These are phyloP conservation scores for Rhynchomys soricoides DNA, from an alignment of 2,113 vertebrate genomes.

Conservation along the genomic window DNA sequence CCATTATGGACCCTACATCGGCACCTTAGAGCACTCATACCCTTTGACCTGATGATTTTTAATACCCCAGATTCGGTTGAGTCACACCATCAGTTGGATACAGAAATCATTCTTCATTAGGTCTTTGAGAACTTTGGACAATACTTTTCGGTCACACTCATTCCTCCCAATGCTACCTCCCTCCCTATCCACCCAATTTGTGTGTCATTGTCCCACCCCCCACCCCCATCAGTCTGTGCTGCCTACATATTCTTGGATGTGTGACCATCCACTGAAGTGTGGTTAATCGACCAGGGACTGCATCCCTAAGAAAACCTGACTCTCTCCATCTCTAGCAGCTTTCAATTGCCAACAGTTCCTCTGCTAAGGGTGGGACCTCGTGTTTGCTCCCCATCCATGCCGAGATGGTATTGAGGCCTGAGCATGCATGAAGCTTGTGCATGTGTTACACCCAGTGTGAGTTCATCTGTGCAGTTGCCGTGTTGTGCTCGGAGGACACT, in stretches of 20 bases:
- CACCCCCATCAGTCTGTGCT: not conserved
- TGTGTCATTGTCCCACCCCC: rapidly evolving
- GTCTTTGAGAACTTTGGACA: not conserved
- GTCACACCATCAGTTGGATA: not conserved
- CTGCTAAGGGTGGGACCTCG: not conserved
- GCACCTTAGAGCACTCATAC: not conserved
- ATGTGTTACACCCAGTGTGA: not conserved
- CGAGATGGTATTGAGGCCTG: too few relatives aligned
- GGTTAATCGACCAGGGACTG: not conserved
- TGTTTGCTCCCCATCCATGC: not conserved
- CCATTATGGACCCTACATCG: not conserved
- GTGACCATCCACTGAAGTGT: not conserved
- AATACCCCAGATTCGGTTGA: too few relatives aligned
- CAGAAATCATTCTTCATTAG: not conserved
- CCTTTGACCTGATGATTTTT: not conserved
- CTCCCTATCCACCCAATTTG: not conserved
- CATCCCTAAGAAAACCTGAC: not conserved
- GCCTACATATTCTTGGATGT: not conserved
- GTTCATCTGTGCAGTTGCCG: not conserved
- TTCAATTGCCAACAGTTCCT: not conserved
- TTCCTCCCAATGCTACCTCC: not conserved
- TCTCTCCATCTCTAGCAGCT: not conserved
- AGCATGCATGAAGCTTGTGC: not conserved
- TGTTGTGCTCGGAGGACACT: too few relatives aligned
- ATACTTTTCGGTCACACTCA: not conserved